phyloP scores from a whole-genome alignment of 2,888 invertebrate genomes.

The Saturnia japonica region DNA sequence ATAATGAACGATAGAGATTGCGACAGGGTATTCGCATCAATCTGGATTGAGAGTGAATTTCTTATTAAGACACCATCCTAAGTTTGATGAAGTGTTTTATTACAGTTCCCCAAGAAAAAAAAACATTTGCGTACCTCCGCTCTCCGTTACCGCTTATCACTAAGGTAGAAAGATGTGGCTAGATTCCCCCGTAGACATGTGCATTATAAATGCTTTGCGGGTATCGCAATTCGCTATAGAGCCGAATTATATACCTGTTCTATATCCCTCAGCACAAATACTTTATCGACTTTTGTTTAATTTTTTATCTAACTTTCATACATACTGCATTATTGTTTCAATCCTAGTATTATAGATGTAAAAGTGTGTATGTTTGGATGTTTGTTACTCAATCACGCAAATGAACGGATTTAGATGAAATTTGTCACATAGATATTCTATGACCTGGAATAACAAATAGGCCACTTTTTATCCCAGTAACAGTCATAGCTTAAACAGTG shows the following conservation, averaged over 20 bases:
- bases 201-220: slow-evolving; percentile 66
- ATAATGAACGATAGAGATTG: too few relatives aligned
- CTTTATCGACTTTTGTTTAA: slow-evolving; percentile 28
- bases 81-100: neutral
- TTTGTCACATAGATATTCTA: too few relatives aligned
- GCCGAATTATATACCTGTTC: slow-evolving; percentile 50
- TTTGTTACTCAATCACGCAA: too few relatives aligned
- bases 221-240: slow-evolving; percentile 55
- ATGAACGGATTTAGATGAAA: too few relatives aligned
- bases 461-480: too few relatives aligned
- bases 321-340: slow-evolving; percentile 5
- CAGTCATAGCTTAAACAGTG: too few relatives aligned
- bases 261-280: slow-evolving; percentile 51
- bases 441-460: too few relatives aligned
- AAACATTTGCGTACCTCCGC: neutral
- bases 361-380: too few relatives aligned
- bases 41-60: neutral
- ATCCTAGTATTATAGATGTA: too few relatives aligned
- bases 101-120: neutral
- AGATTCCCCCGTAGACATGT: slow-evolving; percentile 62
- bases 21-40: neutral
- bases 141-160: slow-evolving; percentile 27
- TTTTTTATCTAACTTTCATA: slow-evolving; percentile 10
- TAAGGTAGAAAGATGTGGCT: slow-evolving; percentile 29
- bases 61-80: neutral